Evolutionary conservation across 2,888 invertebrate species (phyloP).

Genomic region (Netelia virgata): DNA sequence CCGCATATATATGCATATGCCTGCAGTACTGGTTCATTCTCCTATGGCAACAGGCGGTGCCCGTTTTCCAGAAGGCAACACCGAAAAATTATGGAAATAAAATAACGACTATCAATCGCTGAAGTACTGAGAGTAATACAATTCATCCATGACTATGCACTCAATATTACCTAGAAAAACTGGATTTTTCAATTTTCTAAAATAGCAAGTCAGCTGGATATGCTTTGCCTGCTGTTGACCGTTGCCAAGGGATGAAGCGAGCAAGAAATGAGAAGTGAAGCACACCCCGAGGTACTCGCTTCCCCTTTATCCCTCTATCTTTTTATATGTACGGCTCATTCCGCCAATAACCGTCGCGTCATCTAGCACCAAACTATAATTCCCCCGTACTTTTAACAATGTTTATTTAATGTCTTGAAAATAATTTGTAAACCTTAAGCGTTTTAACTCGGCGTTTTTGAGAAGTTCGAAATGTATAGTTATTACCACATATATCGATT

Average conservation of each 20-base stretch:
- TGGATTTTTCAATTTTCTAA: constrained; percentile 81
- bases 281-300: constrained; percentile 52
- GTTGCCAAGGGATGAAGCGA: constrained; percentile 40
- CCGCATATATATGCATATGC: not conserved
- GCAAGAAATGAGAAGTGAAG: constrained; percentile 34
- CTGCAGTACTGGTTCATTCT: not conserved
- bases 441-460: no score
- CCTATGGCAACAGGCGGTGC: constrained; percentile 25
- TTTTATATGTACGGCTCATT: constrained; percentile 31
- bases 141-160: constrained; percentile 71
- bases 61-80: constrained; percentile 31
- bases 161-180: constrained; percentile 56
- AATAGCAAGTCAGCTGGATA: constrained; percentile 74
- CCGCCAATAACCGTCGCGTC: constrained; percentile 2
- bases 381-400: not conserved
- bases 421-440: no score
- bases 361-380: not conserved
- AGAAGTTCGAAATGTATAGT: no score
- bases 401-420: no score
- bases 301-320: constrained; percentile 66
- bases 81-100: constrained; percentile 74
- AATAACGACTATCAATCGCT: constrained; percentile 76
- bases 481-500: no score
- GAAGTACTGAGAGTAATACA: constrained; percentile 75
- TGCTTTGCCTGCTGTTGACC: constrained; percentile 58